These are phyloP conservation scores for Phrynocephalus versicolor DNA, from an alignment of 2,113 vertebrate species.

Conservation along the genomic window DNA sequence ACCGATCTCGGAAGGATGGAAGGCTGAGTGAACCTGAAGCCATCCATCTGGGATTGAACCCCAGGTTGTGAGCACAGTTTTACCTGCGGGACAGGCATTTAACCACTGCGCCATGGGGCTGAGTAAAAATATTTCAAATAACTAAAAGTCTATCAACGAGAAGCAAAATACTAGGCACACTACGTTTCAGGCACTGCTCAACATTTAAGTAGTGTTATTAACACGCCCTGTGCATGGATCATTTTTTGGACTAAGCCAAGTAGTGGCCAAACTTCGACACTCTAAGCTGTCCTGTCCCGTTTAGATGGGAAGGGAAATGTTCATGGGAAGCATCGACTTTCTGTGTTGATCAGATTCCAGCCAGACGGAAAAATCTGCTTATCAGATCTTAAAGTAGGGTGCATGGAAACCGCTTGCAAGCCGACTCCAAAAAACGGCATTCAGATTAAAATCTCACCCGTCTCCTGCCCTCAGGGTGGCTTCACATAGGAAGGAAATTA, in stretches of 20 bases:
- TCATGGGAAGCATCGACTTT: too few relatives aligned
- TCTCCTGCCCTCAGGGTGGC: not conserved
- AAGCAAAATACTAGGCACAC: not conserved
- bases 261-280: too few relatives aligned
- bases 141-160: too few relatives aligned
- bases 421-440: not conserved
- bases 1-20: too few relatives aligned
- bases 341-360: not conserved
- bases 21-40: too few relatives aligned
- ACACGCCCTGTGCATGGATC: not conserved
- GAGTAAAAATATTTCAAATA: too few relatives aligned
- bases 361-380: not conserved
- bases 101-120: too few relatives aligned
- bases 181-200: not conserved
- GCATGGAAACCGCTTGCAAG: not conserved
- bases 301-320: not conserved
- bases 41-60: too few relatives aligned
- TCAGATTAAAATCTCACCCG: not conserved
- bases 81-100: too few relatives aligned
- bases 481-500: not conserved
- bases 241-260: not conserved
- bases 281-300: not conserved
- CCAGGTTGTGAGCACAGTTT: too few relatives aligned
- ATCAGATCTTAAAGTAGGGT: not conserved
- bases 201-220: not conserved